These are phyloP conservation scores for Columba janthina DNA, from an alignment of 2,113 vertebrate species.

Conservation along the genomic window DNA sequence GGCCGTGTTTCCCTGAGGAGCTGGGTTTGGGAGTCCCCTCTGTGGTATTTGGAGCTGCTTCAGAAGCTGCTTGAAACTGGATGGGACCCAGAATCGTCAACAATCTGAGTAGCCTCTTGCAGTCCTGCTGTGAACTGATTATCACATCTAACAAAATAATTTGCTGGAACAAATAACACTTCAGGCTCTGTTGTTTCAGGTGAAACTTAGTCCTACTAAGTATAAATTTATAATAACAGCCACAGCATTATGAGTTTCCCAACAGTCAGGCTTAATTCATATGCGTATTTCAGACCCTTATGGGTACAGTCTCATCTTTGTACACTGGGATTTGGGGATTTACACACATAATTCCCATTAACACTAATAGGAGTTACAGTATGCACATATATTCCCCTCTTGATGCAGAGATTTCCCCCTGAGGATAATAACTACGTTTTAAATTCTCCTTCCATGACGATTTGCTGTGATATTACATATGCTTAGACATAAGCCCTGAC, in stretches of 20 bases:
- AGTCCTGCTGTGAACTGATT: conserved; percentile 67
- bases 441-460: conserved; percentile 19
- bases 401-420: conserved; percentile 5
- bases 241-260: conserved; percentile 43
- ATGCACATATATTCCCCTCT: conserved; percentile 23
- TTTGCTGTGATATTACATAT: not conserved
- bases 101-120: conserved; percentile 52
- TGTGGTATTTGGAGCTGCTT: conserved; percentile 47
- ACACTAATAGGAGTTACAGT: conserved; percentile 57
- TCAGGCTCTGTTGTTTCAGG: conserved; percentile 73
- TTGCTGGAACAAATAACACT: conserved; percentile 73
- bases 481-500: not conserved
- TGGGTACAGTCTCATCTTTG: conserved; percentile 38
- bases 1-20: not conserved
- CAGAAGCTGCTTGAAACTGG: conserved; percentile 55
- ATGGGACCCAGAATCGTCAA: conserved; percentile 53
- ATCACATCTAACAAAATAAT: conserved; percentile 70
- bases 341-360: conserved; percentile 72
- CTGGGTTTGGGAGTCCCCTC: conserved; percentile 11
- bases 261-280: conserved; percentile 62
- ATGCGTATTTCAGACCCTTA: conserved; percentile 66
- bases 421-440: conserved; percentile 55
- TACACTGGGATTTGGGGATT: conserved; percentile 59
- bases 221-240: conserved; percentile 63
- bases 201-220: conserved; percentile 58